phyloP scores from a whole-genome alignment of 2,888 invertebrate species.

The Drosophila pseudotakahashii region DNA sequence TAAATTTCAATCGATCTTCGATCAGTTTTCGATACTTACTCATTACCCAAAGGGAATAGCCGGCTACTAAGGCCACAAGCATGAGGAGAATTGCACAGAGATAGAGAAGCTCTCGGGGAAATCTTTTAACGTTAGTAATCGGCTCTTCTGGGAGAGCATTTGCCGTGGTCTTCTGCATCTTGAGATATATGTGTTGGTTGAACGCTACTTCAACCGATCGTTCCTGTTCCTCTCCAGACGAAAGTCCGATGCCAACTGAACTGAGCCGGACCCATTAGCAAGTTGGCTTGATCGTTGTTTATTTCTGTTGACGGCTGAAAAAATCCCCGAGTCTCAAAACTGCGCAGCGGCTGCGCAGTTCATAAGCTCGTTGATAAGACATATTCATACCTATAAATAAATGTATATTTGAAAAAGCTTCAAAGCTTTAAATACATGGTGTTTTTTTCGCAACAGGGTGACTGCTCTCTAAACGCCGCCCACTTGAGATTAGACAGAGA shows the following conservation, averaged over 20 bases:
- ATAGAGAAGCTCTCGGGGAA: constrained; percentile 47
- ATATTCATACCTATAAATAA: constrained; percentile 12
- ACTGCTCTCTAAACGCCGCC: constrained; percentile 28
- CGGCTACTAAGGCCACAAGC: constrained; percentile 44
- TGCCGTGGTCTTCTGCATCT: constrained; percentile 27
- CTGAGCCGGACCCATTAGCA: constrained; percentile 20
- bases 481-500: constrained; percentile 6
- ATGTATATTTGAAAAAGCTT: background rate
- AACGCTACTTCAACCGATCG: background rate
- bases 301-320: constrained; percentile 37
- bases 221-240: constrained; percentile 52
- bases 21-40: constrained; percentile 32
- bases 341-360: constrained; percentile 47
- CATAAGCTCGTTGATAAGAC: constrained; percentile 39
- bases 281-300: constrained; percentile 29
- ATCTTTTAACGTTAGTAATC: constrained; percentile 12
- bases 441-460: constrained; percentile 10
- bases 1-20: background rate
- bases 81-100: constrained; percentile 51
- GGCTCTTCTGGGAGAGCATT: constrained; percentile 5
- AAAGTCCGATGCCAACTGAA: constrained; percentile 52
- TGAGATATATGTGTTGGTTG: background rate
- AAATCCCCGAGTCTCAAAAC: constrained; percentile 52
- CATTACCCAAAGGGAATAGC: constrained; percentile 61
- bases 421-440: constrained; percentile 25